These are phyloP conservation scores for Venturia canescens DNA, from an alignment of 1,140 invertebrate genomes.

Conservation along the genomic window DNA sequence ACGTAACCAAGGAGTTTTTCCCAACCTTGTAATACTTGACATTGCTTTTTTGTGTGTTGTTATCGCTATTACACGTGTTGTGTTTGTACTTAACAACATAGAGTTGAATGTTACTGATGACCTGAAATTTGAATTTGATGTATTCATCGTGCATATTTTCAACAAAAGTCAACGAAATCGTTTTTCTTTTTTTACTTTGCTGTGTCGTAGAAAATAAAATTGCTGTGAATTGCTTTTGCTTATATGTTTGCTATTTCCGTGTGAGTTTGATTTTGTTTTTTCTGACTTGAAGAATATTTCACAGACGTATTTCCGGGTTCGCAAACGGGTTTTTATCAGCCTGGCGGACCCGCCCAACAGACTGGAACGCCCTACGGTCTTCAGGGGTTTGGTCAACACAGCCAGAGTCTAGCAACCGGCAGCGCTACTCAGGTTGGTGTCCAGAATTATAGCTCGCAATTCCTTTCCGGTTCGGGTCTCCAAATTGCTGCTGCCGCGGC, in stretches of 20 bases:
- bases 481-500: slow-evolving; percentile 76
- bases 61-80: neutral
- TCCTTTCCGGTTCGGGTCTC: slow-evolving; percentile 77
- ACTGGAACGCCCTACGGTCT: slow-evolving; percentile 76
- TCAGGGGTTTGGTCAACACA: slow-evolving; percentile 76
- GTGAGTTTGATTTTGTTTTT: neutral
- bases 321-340: slow-evolving; percentile 77
- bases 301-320: slow-evolving; percentile 74
- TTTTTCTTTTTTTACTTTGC: slow-evolving; percentile 21
- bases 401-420: slow-evolving; percentile 73
- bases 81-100: neutral
- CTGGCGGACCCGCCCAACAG: slow-evolving; percentile 76
- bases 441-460: slow-evolving; percentile 80
- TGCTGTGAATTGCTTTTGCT: slow-evolving; percentile 1
- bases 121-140: no score
- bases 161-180: neutral
- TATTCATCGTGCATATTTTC: no score
- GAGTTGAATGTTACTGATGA: neutral
- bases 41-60: neutral
- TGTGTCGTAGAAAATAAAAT: neutral
- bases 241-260: neutral
- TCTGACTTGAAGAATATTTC: slow-evolving; percentile 47
- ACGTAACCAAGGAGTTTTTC: slow-evolving; percentile 25
- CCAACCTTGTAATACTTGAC: slow-evolving; percentile 3
- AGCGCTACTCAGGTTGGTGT: slow-evolving; percentile 77